Conservation (phyloP, 2,888 invertebrate species). For the Agrotis exclamationis region DNA sequence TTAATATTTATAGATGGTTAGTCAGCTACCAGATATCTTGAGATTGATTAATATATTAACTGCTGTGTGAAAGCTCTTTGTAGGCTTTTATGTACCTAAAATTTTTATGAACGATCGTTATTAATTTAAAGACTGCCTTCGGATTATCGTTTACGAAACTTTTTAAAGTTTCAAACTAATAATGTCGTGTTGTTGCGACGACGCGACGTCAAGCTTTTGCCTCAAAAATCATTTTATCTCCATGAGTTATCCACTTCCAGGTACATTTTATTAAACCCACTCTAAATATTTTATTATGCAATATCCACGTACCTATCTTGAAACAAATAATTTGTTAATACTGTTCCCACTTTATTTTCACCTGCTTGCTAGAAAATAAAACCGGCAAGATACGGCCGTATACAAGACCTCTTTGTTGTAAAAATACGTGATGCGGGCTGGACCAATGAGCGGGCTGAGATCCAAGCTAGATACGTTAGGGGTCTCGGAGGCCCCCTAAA, state of each 20-base stretch:
- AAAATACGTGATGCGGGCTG: conserved; percentile 51
- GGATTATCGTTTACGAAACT: too few relatives aligned
- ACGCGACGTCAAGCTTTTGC: too few relatives aligned
- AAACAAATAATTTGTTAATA: conserved; percentile 39
- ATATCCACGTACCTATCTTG: background rate
- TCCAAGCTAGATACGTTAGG: conserved; percentile 48
- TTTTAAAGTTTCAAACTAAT: too few relatives aligned
- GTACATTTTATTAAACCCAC: background rate
- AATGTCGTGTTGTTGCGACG: too few relatives aligned
- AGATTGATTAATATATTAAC: too few relatives aligned
- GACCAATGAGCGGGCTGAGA: conserved; percentile 53
- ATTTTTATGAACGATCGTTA: too few relatives aligned
- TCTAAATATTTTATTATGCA: conserved; percentile 3
- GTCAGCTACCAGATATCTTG: too few relatives aligned
- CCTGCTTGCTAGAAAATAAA: conserved; percentile 46
- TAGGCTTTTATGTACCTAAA: too few relatives aligned
- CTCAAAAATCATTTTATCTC: background rate
- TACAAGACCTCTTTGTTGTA: conserved; percentile 52
- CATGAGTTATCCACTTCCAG: background rate
- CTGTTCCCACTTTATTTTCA: conserved; percentile 34
- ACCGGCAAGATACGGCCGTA: conserved; percentile 42
- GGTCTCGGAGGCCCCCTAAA: conserved; percentile 62
- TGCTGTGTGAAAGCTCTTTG: too few relatives aligned
- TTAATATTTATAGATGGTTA: too few relatives aligned
- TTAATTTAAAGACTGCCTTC: too few relatives aligned